Base-by-base conservation (phyloP, 2,113 vertebrate species). In the Ceyx melanurus region DNA sequence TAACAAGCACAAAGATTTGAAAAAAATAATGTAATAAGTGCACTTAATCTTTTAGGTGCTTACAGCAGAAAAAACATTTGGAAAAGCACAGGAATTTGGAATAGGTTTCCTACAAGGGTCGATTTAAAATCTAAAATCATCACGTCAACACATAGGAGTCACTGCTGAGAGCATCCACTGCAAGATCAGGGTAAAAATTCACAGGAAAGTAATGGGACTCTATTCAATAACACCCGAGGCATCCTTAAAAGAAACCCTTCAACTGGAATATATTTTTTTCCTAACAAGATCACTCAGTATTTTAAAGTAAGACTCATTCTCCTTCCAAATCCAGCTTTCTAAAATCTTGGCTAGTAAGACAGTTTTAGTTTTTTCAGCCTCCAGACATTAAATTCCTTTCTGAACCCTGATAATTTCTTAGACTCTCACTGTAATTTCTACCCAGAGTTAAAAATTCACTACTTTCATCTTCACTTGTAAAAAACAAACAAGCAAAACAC, bases 61-160 rank as follows among this genome's bases (percentile, higher is more conserved):
- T 84, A 35, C 61, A 84, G 53, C 3, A 66, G 1, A 37, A 22
- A 13, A 87, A 74, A 62, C 37, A 21, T 31, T 78, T 82, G 46
- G 13, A 35, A 62, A 62, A 68, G 9, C 0, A 0, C 11, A 66
- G 37, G 33, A n/a, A 67, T 48, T 56, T 43, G 21, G 26, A 83
- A 77, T 3, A 72, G 12, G 43, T 54, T 66, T 54, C 46, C 60
- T 77, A 20, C 37, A 61, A 61, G 12, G 15, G 31, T 28, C 33
- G 21, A 73, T 66, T 42, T 12, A 8, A 33, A 66, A 77, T 12
- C 18, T 54, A 50, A 73, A 73, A 56, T 66, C 18, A 62, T 50
- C 31, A 43, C 25, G 31, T 21, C 54, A 61, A 50, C 23, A 72
- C 9, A 73, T 10, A 37, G 13, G n/a, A 76, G 60, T 50, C 31